Base-by-base conservation (phyloP, 2,888 invertebrate genomes). In the Crematogaster levior region DNA sequence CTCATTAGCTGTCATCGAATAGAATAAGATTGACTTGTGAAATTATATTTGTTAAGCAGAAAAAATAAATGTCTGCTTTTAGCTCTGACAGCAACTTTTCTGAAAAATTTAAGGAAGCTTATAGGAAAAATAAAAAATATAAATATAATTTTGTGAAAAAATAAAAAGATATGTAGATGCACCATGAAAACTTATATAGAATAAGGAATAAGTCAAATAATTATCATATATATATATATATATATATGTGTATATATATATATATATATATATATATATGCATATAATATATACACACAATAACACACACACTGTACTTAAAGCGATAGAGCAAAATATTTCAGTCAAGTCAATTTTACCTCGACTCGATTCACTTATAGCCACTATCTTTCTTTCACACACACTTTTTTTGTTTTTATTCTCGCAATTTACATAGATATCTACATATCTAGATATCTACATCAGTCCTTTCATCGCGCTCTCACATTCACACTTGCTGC, bases 381-480 rank as follows among this genome's bases (percentile, higher is more conserved):
- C 12, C 18, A n/a, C 34, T 81, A 12, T 48, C 18, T 63, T 27
- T 79, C 3, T 34, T 34, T 61, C 43, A 24, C 56, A 30, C 6
- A 34, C 6, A 34, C 6, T 34, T 34, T 75, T 63, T 46, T 63
- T 46, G 40, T 40, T 65, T 65, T 70, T n/a, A 1, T 46, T 53
- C 75, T 61, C 12, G 37, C 48, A 61, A 80, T 80, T 73, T 80
- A 75, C 77, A 79, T 56, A 56, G 53, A 43, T 79, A 56, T 70
- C 70, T 70, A 79, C 75, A 65, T 63, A 53, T n/a, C n/a, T 56
- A 56, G 53, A 43, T 79, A 56, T 70, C 70, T 70, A 79, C 75
- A 65, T 79, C 79, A 79, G 72, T 79, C 46, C 68, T 72, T 73
- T 79, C 46, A 46, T 73, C 43, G 30, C 37, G 58, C 30, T 74